A percentile compares a stretch with the other conserved stretches of the same genome.
phyloP scores from a whole-genome alignment of 2,113 vertebrate species.

The Psittacara wagleri region DNA sequence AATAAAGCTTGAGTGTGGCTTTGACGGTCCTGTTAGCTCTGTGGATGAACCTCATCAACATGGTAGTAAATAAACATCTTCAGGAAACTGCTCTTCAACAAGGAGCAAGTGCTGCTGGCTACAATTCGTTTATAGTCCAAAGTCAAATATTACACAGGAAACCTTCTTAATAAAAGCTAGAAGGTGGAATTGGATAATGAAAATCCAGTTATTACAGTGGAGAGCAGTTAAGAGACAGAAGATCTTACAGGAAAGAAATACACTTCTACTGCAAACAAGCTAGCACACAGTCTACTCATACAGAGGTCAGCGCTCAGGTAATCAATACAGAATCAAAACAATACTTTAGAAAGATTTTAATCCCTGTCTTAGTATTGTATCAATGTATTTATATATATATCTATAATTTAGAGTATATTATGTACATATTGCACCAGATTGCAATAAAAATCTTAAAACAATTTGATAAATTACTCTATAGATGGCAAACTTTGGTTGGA shows the following conservation, averaged over 20 bases:
- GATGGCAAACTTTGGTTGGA: constrained; percentile 14
- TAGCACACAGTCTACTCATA: not conserved
- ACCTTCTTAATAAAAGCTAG: constrained; percentile 12
- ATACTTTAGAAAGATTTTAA: not conserved
- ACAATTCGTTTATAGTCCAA: not conserved
- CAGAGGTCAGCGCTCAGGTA: not conserved
- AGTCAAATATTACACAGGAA: not conserved
- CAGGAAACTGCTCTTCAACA: constrained; percentile 1
- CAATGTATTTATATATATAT: not conserved
- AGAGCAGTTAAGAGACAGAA: constrained; percentile 21
- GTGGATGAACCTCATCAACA: not conserved
- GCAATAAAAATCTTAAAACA: constrained; percentile 3
- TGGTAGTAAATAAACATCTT: not conserved
- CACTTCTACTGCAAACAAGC: constrained; percentile 20
- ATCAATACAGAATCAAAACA: constrained; percentile 14
- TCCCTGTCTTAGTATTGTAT: not conserved
- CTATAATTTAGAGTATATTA: constrained; percentile 19
- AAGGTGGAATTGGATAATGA: not conserved
- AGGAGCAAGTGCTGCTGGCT: constrained; percentile 8
- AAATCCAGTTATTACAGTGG: constrained; percentile 1
- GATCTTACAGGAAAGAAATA: constrained; percentile 28
- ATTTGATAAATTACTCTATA: not conserved
- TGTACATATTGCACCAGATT: constrained; percentile 19
- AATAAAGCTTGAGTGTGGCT: not conserved
- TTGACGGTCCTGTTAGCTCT: not conserved